Evolutionary conservation across 2,113 vertebrate species (phyloP), one percentile per base, ranked within the genome.

Genomic region (Machaerirhynchus nigripectus): DNA sequence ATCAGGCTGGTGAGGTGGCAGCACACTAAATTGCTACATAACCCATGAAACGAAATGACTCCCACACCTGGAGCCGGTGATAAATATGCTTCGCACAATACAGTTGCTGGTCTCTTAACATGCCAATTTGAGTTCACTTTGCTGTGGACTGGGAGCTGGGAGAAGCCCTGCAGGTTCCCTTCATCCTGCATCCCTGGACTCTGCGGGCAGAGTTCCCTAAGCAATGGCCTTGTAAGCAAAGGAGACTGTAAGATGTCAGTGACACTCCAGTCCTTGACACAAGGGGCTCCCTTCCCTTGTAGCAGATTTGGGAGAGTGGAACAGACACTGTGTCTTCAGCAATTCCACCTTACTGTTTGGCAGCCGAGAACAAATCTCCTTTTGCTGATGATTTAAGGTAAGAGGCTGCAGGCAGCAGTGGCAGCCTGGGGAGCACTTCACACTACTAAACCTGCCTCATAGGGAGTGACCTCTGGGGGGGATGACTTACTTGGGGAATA

Each of bases 1-100:
- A 97, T 96, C 81, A 91, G 81, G 83, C 81, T 90, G 81, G 95
- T 89, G 74, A 70, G 86, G 80, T 89, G 83, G 97, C 95, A 94
- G 93, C 60, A 52, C 57, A 60, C 80, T 81, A 80, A 96, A 96
- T 59, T 92, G 96, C 81, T 87, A 84, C 44, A n/a, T 69, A 92
- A 94, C 78, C 86, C 1, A 3, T 86, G 61, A 84, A 97, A 79
- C 59, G 37, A 85, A 95, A 94, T 79, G 35, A 56, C 74, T 96
- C 52, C 47, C 49, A 85, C 60, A 94, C 80, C 89, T 95, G 76
- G 85, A 90, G 49, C 42, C 73, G 74, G 42, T 89, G 79, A 81
- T 85, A 91, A 81, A 80, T 73, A 74, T 40, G 55, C 67, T 64
- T 52, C 78, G 96, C 39, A 52, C 8, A 56, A 68, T 50, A 56